Conservation (phyloP, 2,888 invertebrate genomes). For the Acanthosepion pharaonis region DNA sequence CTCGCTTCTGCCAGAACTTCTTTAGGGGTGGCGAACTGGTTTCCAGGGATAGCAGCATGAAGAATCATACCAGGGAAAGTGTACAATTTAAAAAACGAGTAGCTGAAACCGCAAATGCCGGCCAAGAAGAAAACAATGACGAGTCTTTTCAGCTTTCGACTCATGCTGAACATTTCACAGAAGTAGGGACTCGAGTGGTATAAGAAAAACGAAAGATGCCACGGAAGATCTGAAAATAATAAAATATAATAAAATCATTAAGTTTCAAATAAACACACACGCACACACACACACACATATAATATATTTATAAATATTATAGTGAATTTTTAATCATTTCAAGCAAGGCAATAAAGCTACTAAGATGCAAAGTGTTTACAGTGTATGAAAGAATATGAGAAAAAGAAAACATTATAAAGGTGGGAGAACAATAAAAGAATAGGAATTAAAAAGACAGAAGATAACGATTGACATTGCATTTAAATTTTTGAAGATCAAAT, state of each 20-base stretch:
- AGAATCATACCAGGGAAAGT: not conserved
- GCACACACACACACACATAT: not conserved
- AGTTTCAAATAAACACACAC: not conserved
- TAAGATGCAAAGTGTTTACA: too few species aligned
- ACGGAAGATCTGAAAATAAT: not conserved
- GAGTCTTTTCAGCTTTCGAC: not conserved
- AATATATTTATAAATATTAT: too few species aligned
- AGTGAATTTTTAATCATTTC: too few species aligned
- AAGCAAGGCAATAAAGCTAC: too few species aligned
- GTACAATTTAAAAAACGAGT: not conserved
- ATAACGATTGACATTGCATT: too few species aligned
- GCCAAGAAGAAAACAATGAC: conserved; percentile 34
- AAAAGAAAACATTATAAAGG: too few species aligned
- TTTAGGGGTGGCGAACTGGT: not conserved
- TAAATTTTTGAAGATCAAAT: too few species aligned
- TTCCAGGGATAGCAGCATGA: not conserved
- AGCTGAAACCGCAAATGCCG: conserved; percentile 15
- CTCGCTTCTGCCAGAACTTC: not conserved
- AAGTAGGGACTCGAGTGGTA: not conserved
- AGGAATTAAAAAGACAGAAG: too few species aligned
- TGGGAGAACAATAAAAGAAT: too few species aligned
- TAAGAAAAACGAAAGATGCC: not conserved
- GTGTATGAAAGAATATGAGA: too few species aligned
- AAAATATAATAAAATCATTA: not conserved
- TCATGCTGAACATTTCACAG: not conserved